Evolutionary conservation across 1,140 invertebrate genomes (phyloP).

Genomic region (Sogatella furcifera): DNA sequence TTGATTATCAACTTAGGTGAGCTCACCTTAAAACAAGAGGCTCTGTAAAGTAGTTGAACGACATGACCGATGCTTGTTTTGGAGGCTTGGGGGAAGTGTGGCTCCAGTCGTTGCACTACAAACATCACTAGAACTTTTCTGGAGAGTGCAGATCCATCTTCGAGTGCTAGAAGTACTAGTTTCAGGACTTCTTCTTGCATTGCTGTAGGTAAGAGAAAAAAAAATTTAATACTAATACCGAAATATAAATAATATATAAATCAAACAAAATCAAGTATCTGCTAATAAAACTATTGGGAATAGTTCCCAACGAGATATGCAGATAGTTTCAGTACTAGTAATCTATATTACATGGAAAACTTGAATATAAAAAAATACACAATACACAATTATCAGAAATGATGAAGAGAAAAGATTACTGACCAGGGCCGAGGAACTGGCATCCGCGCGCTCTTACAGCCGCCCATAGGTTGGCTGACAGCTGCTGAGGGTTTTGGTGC

Average conservation of each 20-base stretch:
- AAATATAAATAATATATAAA: too few species aligned
- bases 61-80: conserved; percentile 99
- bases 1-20: too few species aligned
- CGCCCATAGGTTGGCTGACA: conserved; percentile 92
- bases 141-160: conserved; percentile 93
- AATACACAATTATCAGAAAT: too few species aligned
- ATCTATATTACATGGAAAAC: too few species aligned
- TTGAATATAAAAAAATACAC: too few species aligned
- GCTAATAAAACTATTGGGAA: too few species aligned
- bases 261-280: too few species aligned
- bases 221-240: too few species aligned
- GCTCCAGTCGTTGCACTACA: conserved; percentile 90
- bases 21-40: conserved; percentile 94
- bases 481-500: conserved; percentile 85
- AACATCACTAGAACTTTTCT: conserved; percentile 98
- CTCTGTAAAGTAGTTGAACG: conserved; percentile 92
- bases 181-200: conserved; percentile 98
- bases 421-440: conserved; percentile 94
- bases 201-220: conserved; percentile 39
- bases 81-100: conserved; percentile 93
- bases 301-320: too few species aligned
- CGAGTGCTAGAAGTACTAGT: conserved; percentile 83
- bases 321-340: too few species aligned
- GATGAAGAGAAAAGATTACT: too few species aligned
- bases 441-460: conserved; percentile 92